Base-by-base conservation (phyloP, 2,113 vertebrate genomes). In the Prietella phreatophila region DNA sequence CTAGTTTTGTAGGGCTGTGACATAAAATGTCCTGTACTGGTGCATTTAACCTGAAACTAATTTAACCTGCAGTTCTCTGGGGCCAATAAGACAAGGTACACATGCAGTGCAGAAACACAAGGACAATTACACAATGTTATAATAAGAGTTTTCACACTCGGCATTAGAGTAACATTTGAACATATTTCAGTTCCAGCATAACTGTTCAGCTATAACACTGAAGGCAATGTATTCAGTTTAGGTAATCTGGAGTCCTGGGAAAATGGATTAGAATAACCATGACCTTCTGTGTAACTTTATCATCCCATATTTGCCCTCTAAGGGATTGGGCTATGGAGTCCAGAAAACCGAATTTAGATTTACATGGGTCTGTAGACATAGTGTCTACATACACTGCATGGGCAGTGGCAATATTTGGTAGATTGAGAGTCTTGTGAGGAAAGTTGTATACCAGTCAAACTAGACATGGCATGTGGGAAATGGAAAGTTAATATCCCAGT, bases 261-360 rank as follows among this genome's bases (percentile, higher is more conserved):
- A 89, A 89, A 73, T 58, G 42, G 1, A 33, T 8, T 42, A 85
- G 86, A 87, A 78, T 81, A 88, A 71, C 73, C 79, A 73, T 82
- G 73, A 80, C 73, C 71, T 20, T 73, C 1, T 42, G 73, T 36
- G 50, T 80, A 80, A 67, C 36, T 76, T 87, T 83, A 86, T 83
- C 75, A 79, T 73, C 78, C 69, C 47, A 73, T 82, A 65, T 73
- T 63, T 88, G 61, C 30, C 56, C 39, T 84, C 36, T 19, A 85
- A 65, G 82, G 91, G 85, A 56, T 86, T 85, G 71, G 9, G 65
- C 88, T 89, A 88, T 88, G 89, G 89, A 88, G 81, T 86, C 88
- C 81, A 91, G 93, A 89, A 81, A 85, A 86, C 87, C 82, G 30
- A 8, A 69, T 88, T 87, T 79, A 76, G 87, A 91, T 91, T 92